Evolutionary conservation across 1,140 invertebrate species (phyloP).

Genomic region (Aethina tumida): DNA sequence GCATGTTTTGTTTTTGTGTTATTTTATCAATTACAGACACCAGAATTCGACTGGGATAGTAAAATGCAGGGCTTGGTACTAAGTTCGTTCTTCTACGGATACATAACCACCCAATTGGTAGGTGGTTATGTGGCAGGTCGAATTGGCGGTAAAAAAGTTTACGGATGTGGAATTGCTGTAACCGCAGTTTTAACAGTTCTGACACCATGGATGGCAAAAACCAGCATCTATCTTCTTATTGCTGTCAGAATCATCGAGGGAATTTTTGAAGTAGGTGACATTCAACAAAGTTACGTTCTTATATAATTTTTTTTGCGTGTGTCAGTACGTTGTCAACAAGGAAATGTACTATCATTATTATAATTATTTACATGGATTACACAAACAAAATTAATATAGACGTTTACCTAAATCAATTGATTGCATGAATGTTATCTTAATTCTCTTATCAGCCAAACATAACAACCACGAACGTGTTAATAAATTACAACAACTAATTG

Average conservation of each 20-base stretch:
- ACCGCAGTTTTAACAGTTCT: constrained; percentile 75
- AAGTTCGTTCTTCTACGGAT: constrained; percentile 82
- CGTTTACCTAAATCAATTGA: background rate
- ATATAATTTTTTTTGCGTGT: background rate
- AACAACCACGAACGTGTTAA: background rate
- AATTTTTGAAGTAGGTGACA: constrained; percentile 65
- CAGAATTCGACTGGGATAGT: constrained; percentile 73
- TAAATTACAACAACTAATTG: background rate
- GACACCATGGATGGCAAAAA: constrained; percentile 65
- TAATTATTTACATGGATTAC: too few species aligned
- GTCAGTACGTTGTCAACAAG: background rate
- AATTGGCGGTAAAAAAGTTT: constrained; percentile 54
- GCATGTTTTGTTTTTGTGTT: background rate
- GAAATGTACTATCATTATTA: background rate
- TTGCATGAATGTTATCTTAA: background rate
- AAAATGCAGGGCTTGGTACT: constrained; percentile 69
- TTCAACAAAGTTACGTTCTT: too few species aligned
- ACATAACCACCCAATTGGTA: constrained; percentile 61
- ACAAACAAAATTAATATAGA: too few species aligned
- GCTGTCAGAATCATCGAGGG: constrained; percentile 74
- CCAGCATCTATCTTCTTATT: constrained; percentile 60
- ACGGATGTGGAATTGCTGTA: constrained; percentile 68
- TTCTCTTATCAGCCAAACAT: background rate
- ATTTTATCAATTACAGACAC: constrained; percentile 6
- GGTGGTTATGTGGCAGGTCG: constrained; percentile 44